Conservation (phyloP, 2,888 invertebrate genomes). For the Drosophila meridionalis region DNA sequence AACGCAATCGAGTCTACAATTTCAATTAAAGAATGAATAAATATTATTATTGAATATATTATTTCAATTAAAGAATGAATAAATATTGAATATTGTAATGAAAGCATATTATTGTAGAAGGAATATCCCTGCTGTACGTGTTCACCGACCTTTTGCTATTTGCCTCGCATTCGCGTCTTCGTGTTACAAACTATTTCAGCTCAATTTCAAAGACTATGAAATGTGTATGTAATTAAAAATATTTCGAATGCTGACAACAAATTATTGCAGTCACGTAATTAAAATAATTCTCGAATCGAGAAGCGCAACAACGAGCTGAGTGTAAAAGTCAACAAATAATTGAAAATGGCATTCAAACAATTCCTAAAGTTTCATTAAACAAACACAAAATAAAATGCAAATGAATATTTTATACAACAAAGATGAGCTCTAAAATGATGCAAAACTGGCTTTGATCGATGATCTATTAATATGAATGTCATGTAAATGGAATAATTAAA, state of each 20-base stretch:
- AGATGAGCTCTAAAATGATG: conserved; percentile 14
- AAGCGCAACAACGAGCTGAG: conserved; percentile 17
- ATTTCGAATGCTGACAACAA: conserved; percentile 25
- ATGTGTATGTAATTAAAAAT: conserved; percentile 14
- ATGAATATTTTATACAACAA: conserved; percentile 8
- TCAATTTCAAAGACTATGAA: conserved; percentile 31
- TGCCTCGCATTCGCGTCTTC: conserved; percentile 9
- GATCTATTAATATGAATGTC: conserved; percentile 35
- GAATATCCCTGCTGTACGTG: conserved; percentile 36
- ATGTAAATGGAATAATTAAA: conserved; percentile 24
- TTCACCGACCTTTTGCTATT: conserved; percentile 24
- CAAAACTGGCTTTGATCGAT: conserved; percentile 20
- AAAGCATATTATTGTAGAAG: neutral
- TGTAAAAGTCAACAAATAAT: conserved; percentile 31
- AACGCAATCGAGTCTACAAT: neutral
- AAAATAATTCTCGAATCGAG: conserved; percentile 60
- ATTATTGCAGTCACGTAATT: conserved; percentile 67
- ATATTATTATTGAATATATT: too few relatives aligned
- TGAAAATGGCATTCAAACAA: conserved; percentile 60
- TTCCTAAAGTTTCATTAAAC: conserved; percentile 33
- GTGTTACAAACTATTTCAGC: conserved; percentile 22
- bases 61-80: neutral
- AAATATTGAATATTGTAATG: neutral
- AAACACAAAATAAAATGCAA: conserved; percentile 6
- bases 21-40: neutral